Evolutionary conservation across 2,888 invertebrate genomes (phyloP), one percentile per base, ranked within the genome.

Genomic region (Calliphora vomitoria): DNA sequence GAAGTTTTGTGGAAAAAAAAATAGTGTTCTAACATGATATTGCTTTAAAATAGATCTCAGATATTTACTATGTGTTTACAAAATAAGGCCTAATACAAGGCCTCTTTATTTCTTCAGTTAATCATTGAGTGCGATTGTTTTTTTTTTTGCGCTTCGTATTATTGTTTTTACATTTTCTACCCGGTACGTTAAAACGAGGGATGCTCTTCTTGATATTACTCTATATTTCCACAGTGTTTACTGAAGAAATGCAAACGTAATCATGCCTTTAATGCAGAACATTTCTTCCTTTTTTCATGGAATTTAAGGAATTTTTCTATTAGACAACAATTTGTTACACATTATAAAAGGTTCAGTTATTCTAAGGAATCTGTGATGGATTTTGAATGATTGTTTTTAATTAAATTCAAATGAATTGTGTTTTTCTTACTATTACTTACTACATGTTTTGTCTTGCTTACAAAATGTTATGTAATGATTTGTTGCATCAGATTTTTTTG

Each of bases 251-350:
- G 68, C 81, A 18, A 87, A 82, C 55, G 55, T 66, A 47, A 76
- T 76, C 50, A 47, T 71, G 8, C 25, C 15, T 55, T 69, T 44
- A 62, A 62, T 82, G 62, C 62, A 10, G 31, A 82, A 79, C 58
- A 75, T 75, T 75, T 75, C 8, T 8, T 41, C 1, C 31, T 78
- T 79, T 87, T 79, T 68, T 10, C 25, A 38, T 55, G 82, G 85
- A 88, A 87, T 88, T 74, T 72, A 58, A 76, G 91, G 91, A 92
- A 91, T 92, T 91, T 91, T 86, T 86, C 60, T 80, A 91, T 90
- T 91, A 91, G 90, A 90, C 89, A 90, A 91, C 91, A 92, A 92
- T 91, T 92, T 90, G 91, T 92, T 88, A 89, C 85, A 75, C 69
- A 83, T 82, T 84, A 82, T 71, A 75, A 38, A 85, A 55, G 82